Conservation (phyloP, 2,113 vertebrate species). For the Tragelaphus buxtoni region DNA sequence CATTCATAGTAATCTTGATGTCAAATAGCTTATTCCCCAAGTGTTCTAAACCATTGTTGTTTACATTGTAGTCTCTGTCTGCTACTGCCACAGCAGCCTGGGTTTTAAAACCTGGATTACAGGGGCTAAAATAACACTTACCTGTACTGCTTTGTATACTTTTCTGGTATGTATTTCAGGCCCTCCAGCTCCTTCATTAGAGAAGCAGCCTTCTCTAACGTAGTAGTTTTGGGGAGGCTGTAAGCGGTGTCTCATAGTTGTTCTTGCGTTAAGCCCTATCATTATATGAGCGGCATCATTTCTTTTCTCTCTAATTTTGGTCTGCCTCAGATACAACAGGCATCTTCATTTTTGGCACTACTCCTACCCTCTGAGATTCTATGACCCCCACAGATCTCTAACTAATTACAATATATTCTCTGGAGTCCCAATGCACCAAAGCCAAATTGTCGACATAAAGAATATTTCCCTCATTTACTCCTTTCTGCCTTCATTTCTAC, state of each 20-base stretch:
- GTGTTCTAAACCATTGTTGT: not conserved
- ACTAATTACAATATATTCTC: not conserved
- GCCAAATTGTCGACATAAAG: not conserved
- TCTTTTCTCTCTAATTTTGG: not conserved
- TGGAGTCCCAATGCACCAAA: not conserved
- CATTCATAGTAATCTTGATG: not conserved
- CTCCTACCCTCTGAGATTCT: not conserved
- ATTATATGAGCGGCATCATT: not conserved
- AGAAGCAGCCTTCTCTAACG: not conserved
- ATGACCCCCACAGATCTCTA: not conserved
- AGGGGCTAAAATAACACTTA: not conserved
- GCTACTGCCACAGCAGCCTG: not conserved
- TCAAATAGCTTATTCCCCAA: not conserved
- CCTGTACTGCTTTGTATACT: not conserved
- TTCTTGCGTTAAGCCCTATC: not conserved
- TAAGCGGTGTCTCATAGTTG: not conserved
- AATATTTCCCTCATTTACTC: not conserved
- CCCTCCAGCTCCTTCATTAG: not conserved
- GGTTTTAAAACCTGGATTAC: not conserved
- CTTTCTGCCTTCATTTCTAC: not conserved
- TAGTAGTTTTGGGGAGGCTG: not conserved
- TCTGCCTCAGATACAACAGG: not conserved
- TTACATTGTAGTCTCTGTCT: not conserved
- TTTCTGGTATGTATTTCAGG: not conserved
- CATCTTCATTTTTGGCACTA: not conserved